These are phyloP conservation scores for Kryptolebias marmoratus DNA, from an alignment of 2,113 vertebrate genomes.

Conservation along the genomic window DNA sequence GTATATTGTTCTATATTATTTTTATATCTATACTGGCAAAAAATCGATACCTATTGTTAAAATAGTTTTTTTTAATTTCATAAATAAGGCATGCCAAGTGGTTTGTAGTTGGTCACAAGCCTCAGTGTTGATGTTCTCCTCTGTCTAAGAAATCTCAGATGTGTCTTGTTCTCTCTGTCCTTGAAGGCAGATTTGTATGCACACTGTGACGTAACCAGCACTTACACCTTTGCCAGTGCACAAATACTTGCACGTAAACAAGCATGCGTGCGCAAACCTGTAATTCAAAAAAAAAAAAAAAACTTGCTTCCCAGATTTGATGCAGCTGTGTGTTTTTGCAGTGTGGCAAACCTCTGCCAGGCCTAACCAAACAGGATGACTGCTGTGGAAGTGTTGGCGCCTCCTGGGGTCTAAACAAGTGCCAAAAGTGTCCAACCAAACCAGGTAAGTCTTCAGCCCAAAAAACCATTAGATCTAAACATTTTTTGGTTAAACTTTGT, in stretches of 20 bases:
- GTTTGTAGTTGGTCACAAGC: conserved; percentile 43
- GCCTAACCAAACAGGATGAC: conserved; percentile 90
- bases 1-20: conserved; percentile 32
- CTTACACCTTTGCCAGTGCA: conserved; percentile 17
- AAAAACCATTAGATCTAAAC: conserved; percentile 20
- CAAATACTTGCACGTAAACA: conserved; percentile 33
- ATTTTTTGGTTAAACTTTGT: conserved; percentile 11
- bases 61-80: conserved; percentile 56
- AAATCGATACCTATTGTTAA: conserved; percentile 48
- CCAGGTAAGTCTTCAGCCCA: conserved; percentile 84
- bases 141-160: conserved; percentile 65
- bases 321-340: conserved; percentile 75
- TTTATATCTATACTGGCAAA: conserved; percentile 43
- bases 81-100: conserved; percentile 57
- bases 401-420: conserved; percentile 90
- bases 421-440: conserved; percentile 88
- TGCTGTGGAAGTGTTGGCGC: conserved; percentile 93
- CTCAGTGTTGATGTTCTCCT: conserved; percentile 40
- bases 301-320: conserved; percentile 49
- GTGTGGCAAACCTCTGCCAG: conserved; percentile 90
- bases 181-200: conserved; percentile 41
- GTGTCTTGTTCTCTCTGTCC: conserved; percentile 55
- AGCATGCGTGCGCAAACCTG: conserved; percentile 40
- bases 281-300: conserved; percentile 21
- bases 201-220: conserved; percentile 28